Conservation (phyloP, 1,140 invertebrate species). For the Oreohelix idahoensis region DNA sequence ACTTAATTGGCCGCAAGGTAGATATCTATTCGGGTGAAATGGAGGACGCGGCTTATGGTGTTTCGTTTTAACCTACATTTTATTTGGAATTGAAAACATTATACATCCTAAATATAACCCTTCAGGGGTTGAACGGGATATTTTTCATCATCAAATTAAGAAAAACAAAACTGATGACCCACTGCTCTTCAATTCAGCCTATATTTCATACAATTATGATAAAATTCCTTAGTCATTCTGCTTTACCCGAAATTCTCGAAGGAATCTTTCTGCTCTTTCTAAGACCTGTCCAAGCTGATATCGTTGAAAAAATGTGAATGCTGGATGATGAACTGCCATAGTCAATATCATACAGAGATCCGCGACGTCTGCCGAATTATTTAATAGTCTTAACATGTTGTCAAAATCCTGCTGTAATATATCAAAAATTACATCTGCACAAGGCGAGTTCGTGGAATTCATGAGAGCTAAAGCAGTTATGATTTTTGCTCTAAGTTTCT, state of each 20-base stretch:
- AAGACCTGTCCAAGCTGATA: slow-evolving; percentile 52
- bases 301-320: slow-evolving; percentile 91
- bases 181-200: no score
- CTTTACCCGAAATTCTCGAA: slow-evolving; percentile 13
- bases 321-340: slow-evolving; percentile 93
- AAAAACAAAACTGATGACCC: no score
- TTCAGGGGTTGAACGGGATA: no score
- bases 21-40: no score
- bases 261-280: slow-evolving; percentile 6
- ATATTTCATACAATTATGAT: no score
- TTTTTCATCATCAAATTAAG: no score
- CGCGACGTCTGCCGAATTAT: slow-evolving; percentile 77
- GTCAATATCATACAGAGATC: slow-evolving; percentile 90
- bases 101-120: no score
- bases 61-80: no score
- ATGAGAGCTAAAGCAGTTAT: slow-evolving; percentile 88
- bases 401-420: slow-evolving; percentile 75
- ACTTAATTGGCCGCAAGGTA: no score
- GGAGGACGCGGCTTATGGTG: no score
- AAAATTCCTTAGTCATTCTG: no score
- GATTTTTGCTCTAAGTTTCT: slow-evolving; percentile 85
- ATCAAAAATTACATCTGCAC: slow-evolving; percentile 86
- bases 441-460: slow-evolving; percentile 87
- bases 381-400: slow-evolving; percentile 47
- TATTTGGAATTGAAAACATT: no score